Conservation (phyloP, 2,797 vertebrate genomes). For the Chelonia mydas region DNA sequence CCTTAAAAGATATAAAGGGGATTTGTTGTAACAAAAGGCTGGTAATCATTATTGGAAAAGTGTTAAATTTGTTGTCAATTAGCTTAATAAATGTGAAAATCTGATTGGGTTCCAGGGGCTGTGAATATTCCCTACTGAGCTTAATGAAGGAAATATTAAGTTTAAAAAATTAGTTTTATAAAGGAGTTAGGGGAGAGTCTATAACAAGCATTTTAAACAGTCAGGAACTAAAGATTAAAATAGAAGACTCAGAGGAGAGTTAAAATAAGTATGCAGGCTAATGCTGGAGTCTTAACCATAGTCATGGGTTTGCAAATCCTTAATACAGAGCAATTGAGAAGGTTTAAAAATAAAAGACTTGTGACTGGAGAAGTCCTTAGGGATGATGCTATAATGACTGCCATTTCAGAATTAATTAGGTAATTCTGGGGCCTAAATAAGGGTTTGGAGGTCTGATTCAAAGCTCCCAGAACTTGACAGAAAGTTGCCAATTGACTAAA, state of each 20-base stretch:
- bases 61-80: conserved; percentile 2
- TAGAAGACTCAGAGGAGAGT: neutral
- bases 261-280: neutral
- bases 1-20: neutral
- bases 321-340: neutral
- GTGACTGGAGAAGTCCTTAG: neutral
- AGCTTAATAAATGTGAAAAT: neutral
- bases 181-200: rapidly evolving
- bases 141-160: conserved; percentile 2
- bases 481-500: neutral
- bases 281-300: neutral
- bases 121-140: neutral
- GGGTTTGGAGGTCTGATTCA: neutral
- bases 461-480: neutral
- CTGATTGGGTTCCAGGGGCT: neutral
- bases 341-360: neutral
- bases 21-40: neutral
- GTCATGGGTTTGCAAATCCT: neutral
- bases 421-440: neutral
- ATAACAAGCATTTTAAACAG: neutral
- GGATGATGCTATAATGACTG: neutral
- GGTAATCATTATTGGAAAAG: neutral
- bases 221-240: neutral
- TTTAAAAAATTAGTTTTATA: neutral
- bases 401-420: neutral